Conservation (phyloP, 2,888 invertebrate species). For the Malthinus flaveolus region DNA sequence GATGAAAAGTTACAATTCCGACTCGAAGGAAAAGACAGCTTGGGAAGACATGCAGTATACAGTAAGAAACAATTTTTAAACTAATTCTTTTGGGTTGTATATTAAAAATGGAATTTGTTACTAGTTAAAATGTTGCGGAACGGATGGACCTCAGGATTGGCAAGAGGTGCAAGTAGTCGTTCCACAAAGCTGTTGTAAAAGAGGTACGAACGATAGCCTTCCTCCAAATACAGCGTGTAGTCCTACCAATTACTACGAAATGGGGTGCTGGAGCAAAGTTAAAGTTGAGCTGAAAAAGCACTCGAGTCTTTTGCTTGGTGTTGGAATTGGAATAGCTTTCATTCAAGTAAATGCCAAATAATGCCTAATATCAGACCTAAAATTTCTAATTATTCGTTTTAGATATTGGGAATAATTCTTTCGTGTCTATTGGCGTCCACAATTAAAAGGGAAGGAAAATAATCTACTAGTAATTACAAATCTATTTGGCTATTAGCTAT, state of each 20-base stretch:
- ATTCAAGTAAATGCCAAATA: slow-evolving; percentile 53
- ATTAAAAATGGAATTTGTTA: slow-evolving; percentile 12
- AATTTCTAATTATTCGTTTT: slow-evolving; percentile 48
- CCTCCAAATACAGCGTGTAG: slow-evolving; percentile 45
- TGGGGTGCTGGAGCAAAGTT: slow-evolving; percentile 62
- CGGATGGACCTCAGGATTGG: slow-evolving; percentile 49
- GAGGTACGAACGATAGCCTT: slow-evolving; percentile 39
- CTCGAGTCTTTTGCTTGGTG: slow-evolving; percentile 63
- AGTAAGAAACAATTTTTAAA: slow-evolving; percentile 33
- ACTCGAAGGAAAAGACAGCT: slow-evolving; percentile 64
- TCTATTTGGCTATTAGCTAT: too few species aligned
- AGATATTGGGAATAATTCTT: slow-evolving; percentile 82
- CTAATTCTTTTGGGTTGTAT: too few species aligned
- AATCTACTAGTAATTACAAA: too few species aligned
- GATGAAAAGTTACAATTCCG: slow-evolving; percentile 60
- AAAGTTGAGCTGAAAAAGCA: slow-evolving; percentile 59
- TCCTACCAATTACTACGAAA: slow-evolving; percentile 48
- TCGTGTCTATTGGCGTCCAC: slow-evolving; percentile 74
- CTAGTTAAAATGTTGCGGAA: slow-evolving; percentile 59
- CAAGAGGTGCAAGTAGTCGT: slow-evolving; percentile 40
- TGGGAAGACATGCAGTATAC: slow-evolving; percentile 80
- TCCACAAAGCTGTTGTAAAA: slow-evolving; percentile 67
- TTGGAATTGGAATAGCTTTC: slow-evolving; percentile 68
- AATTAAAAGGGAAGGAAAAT: slow-evolving; percentile 32
- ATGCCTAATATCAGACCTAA: background rate